A percentile compares a stretch with the other conserved stretches of the same genome.
These are phyloP conservation scores for Trochalopteron elliotii DNA, from an alignment of 2,113 vertebrate species.

Conservation along the genomic window DNA sequence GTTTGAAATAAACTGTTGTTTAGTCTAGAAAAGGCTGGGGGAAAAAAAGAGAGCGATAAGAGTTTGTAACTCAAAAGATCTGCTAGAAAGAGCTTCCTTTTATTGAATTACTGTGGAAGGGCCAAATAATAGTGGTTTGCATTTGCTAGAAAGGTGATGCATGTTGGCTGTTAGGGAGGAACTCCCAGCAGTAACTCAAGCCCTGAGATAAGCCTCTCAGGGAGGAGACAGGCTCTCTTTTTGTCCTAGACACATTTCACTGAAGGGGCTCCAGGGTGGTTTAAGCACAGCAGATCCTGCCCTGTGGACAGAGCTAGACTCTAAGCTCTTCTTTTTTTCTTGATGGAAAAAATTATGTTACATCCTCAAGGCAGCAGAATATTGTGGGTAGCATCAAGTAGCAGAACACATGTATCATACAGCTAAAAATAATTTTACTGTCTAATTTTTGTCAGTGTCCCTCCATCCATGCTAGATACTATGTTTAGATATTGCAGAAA, in stretches of 20 bases:
- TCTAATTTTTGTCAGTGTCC: background rate
- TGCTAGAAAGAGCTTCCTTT: background rate
- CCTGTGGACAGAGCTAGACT: background rate
- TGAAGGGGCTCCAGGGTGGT: background rate
- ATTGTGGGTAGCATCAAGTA: background rate
- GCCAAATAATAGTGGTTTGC: background rate
- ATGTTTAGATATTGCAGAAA: background rate
- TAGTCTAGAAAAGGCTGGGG: background rate
- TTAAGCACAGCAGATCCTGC: background rate
- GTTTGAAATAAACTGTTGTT: background rate
- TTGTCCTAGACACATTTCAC: background rate
- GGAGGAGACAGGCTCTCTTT: background rate
- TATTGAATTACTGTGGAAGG: background rate
- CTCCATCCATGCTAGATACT: background rate
- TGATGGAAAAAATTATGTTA: background rate
- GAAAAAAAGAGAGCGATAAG: background rate
- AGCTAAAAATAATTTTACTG: slow-evolving; percentile 19
- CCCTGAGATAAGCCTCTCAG: background rate
- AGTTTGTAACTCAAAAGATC: background rate
- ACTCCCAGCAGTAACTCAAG: background rate
- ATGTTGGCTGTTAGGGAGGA: background rate
- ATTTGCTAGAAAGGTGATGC: background rate
- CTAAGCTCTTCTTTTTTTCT: background rate
- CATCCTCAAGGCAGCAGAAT: background rate
- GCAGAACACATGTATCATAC: background rate